Evolutionary conservation across 2,113 vertebrate genomes (phyloP).

Genomic region (Pedetes capensis): DNA sequence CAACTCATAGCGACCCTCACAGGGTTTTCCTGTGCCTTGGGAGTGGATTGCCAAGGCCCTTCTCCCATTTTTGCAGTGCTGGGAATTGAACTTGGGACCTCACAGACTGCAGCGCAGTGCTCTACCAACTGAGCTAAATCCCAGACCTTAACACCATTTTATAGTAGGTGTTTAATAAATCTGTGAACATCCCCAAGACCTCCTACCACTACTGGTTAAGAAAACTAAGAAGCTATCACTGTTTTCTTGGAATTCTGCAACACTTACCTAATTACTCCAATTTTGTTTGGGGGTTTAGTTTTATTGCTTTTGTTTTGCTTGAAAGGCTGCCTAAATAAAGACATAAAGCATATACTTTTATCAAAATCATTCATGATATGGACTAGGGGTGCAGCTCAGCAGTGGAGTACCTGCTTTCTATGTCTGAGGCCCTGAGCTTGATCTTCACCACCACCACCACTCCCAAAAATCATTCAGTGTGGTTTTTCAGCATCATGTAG

Average conservation of each 20-base stretch:
- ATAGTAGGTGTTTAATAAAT: constrained; percentile 18
- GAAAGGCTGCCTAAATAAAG: neutral
- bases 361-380: constrained; percentile 2
- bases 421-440: neutral
- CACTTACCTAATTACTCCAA: constrained; percentile 26
- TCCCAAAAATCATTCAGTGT: neutral
- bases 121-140: too few species aligned
- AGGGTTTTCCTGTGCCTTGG: too few species aligned
- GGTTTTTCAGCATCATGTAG: neutral
- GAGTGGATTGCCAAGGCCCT: too few species aligned
- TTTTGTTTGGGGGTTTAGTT: neutral
- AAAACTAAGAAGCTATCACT: constrained; percentile 22
- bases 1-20: too few species aligned
- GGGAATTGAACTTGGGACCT: too few species aligned
- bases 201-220: neutral
- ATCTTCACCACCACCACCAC: neutral
- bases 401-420: neutral
- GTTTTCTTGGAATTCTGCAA: constrained; percentile 21
- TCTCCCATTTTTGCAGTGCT: too few species aligned
- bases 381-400: neutral
- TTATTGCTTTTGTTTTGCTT: neutral
- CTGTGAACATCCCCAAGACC: neutral
- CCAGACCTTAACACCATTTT: too few species aligned
- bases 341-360: neutral
- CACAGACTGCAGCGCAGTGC: too few species aligned